Evolutionary conservation across 2,888 invertebrate species (phyloP), one percentile per base, ranked within the genome.

Genomic region (Mythimna vitellina): DNA sequence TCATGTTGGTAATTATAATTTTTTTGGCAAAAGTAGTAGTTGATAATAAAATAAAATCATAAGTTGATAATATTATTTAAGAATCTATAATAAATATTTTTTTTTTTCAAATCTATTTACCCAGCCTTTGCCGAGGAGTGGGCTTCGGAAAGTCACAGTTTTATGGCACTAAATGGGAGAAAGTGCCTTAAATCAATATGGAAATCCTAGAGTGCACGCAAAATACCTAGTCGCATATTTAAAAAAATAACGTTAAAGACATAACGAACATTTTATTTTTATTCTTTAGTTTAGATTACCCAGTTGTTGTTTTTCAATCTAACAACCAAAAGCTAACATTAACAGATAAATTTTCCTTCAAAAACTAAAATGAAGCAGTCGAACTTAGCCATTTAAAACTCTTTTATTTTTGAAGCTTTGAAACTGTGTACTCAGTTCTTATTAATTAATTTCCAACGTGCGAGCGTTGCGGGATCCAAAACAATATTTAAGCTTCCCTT

Each of bases 371-470:
- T 9, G 10, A 58, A 35, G 12, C 10, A 58, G 35, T 35, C 1
- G 17, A 42, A 22, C 1, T 22, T 17, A 3, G 10, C 7, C 12
- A 32, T 32, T 32, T 32, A 32, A 5, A 58, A 9, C 0, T 20
- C 3, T 20, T 57, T 57, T 57, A 57, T 20, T 1, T 29, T 32
- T 10, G 6, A 20, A 32, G 20, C 20, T 32, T 10, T 32, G 20
- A 35, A 58, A n/a, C 14, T 22, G 14, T 38, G 17, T 60, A 20
- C 22, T 8, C 14, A 17, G 60, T 61, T 62, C 17, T 46, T 62
- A 49, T 49, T 53, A 46, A 60, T 76, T 66, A 46, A 29, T 53
- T 60, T 29, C 7, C 1, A 67, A 67, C 3, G 12, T 76, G 22
- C 8, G 20, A 54, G 38, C 60, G 14, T 54, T 76, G 53, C 17